phyloP scores from a whole-genome alignment of 2,888 invertebrate species.

The Druceiella hillmani region DNA sequence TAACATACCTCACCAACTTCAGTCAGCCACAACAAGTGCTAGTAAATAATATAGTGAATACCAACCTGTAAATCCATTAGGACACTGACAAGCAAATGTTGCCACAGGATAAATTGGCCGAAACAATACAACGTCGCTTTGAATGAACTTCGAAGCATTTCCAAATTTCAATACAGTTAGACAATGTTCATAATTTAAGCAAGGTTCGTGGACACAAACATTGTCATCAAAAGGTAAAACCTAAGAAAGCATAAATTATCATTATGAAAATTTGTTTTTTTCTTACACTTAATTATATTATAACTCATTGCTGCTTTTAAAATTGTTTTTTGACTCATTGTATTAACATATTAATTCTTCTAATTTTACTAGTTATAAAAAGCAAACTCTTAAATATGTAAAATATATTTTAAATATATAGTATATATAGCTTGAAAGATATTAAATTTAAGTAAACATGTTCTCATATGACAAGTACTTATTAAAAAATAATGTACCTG shows the following conservation, averaged over 20 bases:
- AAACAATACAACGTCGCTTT: slow-evolving; percentile 85
- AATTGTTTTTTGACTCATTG: no score
- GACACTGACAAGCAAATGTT: slow-evolving; percentile 89
- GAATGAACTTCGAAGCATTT: slow-evolving; percentile 85
- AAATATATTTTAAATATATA: no score
- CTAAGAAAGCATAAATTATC: slow-evolving; percentile 32
- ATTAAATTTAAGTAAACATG: neutral
- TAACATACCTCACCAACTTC: no score
- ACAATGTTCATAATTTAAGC: slow-evolving; percentile 90
- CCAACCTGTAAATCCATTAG: slow-evolving; percentile 80
- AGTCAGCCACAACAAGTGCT: no score
- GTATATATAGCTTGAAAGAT: neutral
- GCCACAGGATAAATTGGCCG: slow-evolving; percentile 93
- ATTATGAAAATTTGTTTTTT: no score
- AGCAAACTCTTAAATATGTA: no score
- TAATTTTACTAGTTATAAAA: no score
- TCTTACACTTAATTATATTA: no score
- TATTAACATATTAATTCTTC: no score
- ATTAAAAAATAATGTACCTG: no score
- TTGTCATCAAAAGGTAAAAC: slow-evolving; percentile 96
- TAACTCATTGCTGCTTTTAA: no score
- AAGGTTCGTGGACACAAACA: slow-evolving; percentile 91
- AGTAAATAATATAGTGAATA: slow-evolving; percentile 3
- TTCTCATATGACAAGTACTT: no score
- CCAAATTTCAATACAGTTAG: slow-evolving; percentile 88